Base-by-base conservation (phyloP, 2,113 vertebrate species). In the Potamarius usumacintae region DNA sequence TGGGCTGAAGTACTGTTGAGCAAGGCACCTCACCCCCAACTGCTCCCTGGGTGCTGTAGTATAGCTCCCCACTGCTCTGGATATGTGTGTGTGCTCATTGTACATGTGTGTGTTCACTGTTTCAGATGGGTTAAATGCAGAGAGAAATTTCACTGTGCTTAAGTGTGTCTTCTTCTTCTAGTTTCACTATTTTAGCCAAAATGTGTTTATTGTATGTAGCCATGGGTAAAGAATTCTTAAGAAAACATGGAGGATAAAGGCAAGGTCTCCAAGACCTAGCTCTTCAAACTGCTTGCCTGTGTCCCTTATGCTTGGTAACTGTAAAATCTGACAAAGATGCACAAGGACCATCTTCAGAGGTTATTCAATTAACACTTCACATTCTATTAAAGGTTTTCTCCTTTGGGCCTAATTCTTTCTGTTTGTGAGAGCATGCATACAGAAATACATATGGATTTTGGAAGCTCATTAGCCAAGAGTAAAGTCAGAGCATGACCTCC, bases 331-430 rank as follows among this genome's bases (percentile, higher is more conserved):
- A 14, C 55, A 53, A 15, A n/a, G 27, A 27, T 67, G 76, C n/a
- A 67, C 12, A 57, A 55, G 27, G 50, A 20, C 12, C 76, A 30
- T 67, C 34, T 62, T 25, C 74, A n/a, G 62, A 80, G 50, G 18
- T 42, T 42, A 65, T 55, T 80, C 17, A 78, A 63, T 85, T 42
- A 86, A 53, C 48, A 86, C 80, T 86, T 86, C 58, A 67, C 14
- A 77, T 22, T 80, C 76, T 18, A n/a, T 67, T 78, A 85, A 77
- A 74, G 63, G 67, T 74, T 85, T 60, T 50, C 30, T 85, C 30
- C 25, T 76, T n/a, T 20, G 69, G 53, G 30, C 2, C 27, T 74
- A 53, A 53, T 71, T 67, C 69, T 30, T 72, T 84, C 83, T 84
- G 83, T 72, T 72, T 48, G 60, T 71, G 71, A 53, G 34, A 84